Evolutionary conservation across 2,113 vertebrate genomes (phyloP), one percentile per base, ranked within the genome.

Genomic region (Gymnogyps californianus): DNA sequence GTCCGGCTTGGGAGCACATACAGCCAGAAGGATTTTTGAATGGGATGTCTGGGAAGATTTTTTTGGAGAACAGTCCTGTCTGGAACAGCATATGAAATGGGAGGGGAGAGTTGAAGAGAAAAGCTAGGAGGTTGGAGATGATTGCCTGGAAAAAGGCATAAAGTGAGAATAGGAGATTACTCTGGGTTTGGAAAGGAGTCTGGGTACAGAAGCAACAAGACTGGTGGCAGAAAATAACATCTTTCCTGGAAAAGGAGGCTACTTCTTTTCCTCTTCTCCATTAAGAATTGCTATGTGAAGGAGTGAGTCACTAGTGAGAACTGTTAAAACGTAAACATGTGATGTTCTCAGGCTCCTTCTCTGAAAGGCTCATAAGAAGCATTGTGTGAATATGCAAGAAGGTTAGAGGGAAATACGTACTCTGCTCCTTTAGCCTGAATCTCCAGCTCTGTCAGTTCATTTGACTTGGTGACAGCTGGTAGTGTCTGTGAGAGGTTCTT

Each of bases 391-490:
- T 90, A 1, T 61, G 40, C 15, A 51, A 38, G 54, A 72, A 64
- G 59, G 59, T 83, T 67, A 55, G 38, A 90, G 49, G 76, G n/a
- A 87, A 91, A 75, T 76, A 51, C 1, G 8, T 4, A 4, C 25
- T 64, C 74, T 85, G 38, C 46, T 94, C 42, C 87, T 89, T 74
- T 40, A 94, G 83, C 94, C 89, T 84, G 95, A 91, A 87, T 90
- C 94, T 95, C 95, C 79, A 83, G 78, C 74, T 93, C 82, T 0
- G 25, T 83, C 52, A 54, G 75, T 91, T 97, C 71, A 77, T 94
- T 96, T 94, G 82, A 87, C 86, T 97, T 90, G 75, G 81, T 94
- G 87, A 75, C 67, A 91, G 59, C 76, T 79, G 69, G 28, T 86
- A 13, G 57, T 84, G 62, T 47, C 49, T 93, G 82, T 72, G 58